A percentile compares a stretch with the other conserved stretches of the same genome.
These are phyloP conservation scores for Burhinus oedicnemus DNA, from an alignment of 2,113 vertebrate species.

Conservation along the genomic window DNA sequence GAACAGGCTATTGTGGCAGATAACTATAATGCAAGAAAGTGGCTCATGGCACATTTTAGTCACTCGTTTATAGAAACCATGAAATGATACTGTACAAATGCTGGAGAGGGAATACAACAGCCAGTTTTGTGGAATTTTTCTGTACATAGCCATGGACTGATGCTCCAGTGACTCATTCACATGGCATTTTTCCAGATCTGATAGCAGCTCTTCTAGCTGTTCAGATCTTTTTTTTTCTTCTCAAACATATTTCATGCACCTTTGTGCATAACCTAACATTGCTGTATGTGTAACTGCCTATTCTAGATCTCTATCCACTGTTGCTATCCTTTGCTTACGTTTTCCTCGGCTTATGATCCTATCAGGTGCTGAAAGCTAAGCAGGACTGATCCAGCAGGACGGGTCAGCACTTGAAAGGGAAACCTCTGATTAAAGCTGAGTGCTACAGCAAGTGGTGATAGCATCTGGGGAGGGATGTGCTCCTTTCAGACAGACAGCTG, in stretches of 20 bases:
- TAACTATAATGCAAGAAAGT: not conserved
- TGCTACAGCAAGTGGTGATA: not conserved
- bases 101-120: not conserved
- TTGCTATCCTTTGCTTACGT: constrained; percentile 36
- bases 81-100: not conserved
- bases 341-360: not conserved
- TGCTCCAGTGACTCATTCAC: constrained; percentile 36
- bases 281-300: not conserved
- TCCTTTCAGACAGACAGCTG: not conserved
- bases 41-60: not conserved
- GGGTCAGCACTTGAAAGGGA: not conserved
- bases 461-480: not conserved
- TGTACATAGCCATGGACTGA: not conserved
- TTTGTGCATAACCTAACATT: constrained; percentile 40
- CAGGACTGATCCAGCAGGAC: not conserved
- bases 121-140: not conserved
- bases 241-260: constrained; percentile 59
- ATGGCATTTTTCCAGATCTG: constrained; percentile 32
- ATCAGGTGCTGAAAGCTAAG: constrained; percentile 49
- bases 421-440: not conserved
- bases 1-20: not conserved
- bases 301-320: constrained; percentile 43
- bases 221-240: not conserved
- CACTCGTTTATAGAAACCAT: not conserved
- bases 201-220: constrained; percentile 29